A percentile compares a stretch with the other conserved stretches of the same genome.
These are phyloP conservation scores for Drosophila kurseongensis DNA, from an alignment of 1,140 invertebrate species.

Conservation along the genomic window DNA sequence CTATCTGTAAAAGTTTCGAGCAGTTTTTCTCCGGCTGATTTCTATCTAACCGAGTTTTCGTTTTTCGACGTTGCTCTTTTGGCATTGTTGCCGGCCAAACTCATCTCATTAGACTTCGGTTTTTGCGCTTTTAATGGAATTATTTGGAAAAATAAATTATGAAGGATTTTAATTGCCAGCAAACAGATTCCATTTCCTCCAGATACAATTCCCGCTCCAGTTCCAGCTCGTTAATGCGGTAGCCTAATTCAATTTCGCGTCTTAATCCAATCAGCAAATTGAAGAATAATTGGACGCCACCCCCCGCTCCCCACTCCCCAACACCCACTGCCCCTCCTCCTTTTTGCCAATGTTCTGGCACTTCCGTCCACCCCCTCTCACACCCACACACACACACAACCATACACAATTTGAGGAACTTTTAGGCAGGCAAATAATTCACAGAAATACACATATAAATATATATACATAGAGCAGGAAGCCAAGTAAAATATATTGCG, in stretches of 20 bases:
- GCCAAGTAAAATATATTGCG: constrained; percentile 77
- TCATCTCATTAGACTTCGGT: constrained; percentile 31
- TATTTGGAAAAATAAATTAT: constrained; percentile 61
- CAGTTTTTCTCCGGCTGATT: constrained; percentile 53
- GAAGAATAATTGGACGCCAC: constrained; percentile 68
- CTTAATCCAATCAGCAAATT: constrained; percentile 80
- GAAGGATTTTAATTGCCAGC: constrained; percentile 54
- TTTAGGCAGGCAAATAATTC: constrained; percentile 70
- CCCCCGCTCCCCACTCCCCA: neutral
- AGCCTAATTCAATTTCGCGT: constrained; percentile 76
- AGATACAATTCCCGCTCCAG: constrained; percentile 1
- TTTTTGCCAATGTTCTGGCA: constrained; percentile 56
- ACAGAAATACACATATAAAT: constrained; percentile 54
- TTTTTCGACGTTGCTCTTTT: constrained; percentile 18
- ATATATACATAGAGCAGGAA: constrained; percentile 61
- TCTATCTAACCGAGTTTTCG: constrained; percentile 32
- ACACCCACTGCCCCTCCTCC: constrained; percentile 4
- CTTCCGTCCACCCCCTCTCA: constrained; percentile 49
- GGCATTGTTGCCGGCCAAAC: constrained; percentile 32
- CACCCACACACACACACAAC: constrained; percentile 15
- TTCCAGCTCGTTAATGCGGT: constrained; percentile 61
- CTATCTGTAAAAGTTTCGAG: constrained; percentile 41
- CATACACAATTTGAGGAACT: constrained; percentile 31
- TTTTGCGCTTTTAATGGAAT: constrained; percentile 58
- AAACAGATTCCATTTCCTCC: constrained; percentile 40